A percentile compares a stretch with the other conserved stretches of the same genome.
These are phyloP conservation scores for Hyalella azteca DNA, from an alignment of 2,888 invertebrate genomes.

Conservation along the genomic window DNA sequence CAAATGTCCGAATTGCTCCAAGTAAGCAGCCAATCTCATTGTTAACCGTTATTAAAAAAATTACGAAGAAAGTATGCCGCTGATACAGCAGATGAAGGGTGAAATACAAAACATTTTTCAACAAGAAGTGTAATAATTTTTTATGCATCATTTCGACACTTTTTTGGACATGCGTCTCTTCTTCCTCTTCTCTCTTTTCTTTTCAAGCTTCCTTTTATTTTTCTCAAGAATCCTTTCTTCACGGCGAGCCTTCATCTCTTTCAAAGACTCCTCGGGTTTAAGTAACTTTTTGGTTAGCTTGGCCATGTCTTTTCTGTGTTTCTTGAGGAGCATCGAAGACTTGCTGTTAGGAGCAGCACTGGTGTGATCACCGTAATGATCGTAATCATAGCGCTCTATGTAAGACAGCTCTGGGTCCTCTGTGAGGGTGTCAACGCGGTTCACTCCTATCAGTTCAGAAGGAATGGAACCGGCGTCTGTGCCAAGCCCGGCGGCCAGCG, in stretches of 20 bases:
- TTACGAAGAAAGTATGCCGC: no score
- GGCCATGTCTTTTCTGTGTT: conserved; percentile 36
- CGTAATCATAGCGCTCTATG: not conserved
- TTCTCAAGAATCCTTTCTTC: conserved; percentile 13
- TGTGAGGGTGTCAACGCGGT: not conserved
- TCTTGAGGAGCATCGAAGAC: not conserved
- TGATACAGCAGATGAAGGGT: no score
- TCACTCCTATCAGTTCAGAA: not conserved
- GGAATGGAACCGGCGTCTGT: not conserved
- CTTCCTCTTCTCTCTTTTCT: conserved; percentile 17
- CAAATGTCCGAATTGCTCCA: no score
- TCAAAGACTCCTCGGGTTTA: conserved; percentile 14
- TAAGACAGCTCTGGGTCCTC: not conserved
- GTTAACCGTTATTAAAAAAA: no score
- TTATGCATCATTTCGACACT: not conserved
- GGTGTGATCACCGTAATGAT: not conserved
- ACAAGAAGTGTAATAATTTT: no score
- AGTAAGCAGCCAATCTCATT: no score
- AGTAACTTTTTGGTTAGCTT: conserved; percentile 17
- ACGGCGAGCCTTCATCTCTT: not conserved
- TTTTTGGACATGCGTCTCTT: conserved; percentile 9
- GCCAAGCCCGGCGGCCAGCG: not conserved
- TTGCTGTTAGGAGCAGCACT: not conserved
- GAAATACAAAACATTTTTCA: no score
- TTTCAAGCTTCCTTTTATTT: not conserved